Percentiles rank a stretch among this genome's conserved stretches.
Conservation (phyloP, 2,113 vertebrate genomes). For the Antechinus flavipes region DNA sequence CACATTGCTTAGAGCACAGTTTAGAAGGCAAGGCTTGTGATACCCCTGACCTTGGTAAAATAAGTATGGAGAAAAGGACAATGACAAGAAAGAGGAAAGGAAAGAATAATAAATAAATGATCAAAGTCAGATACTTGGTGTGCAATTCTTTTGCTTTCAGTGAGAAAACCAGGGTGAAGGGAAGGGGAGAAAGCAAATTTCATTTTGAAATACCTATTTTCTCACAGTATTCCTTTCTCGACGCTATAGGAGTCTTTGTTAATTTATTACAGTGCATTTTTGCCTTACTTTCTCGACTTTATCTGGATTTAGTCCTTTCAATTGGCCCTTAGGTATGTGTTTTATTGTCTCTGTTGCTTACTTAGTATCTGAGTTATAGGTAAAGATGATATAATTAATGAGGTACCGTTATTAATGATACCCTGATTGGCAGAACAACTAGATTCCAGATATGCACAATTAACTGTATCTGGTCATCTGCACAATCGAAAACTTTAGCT, state of each 20-base stretch:
- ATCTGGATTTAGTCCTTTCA: neutral
- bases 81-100: neutral
- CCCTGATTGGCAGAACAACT: neutral
- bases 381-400: neutral
- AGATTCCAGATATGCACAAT: neutral
- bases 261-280: neutral
- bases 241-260: neutral
- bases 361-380: neutral
- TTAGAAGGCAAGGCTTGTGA: neutral
- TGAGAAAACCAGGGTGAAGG: neutral
- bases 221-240: neutral
- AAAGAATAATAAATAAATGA: neutral
- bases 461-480: neutral
- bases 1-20: neutral
- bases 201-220: neutral
- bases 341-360: neutral
- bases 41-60: neutral
- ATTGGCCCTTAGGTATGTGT: neutral
- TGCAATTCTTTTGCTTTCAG: neutral
- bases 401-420: neutral
- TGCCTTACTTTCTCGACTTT: neutral
- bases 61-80: neutral
- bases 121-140: neutral
- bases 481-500: constrained; percentile 39
- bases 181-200: neutral